These are phyloP conservation scores for Drosophila greeni DNA, from an alignment of 2,888 invertebrate genomes.

Conservation along the genomic window DNA sequence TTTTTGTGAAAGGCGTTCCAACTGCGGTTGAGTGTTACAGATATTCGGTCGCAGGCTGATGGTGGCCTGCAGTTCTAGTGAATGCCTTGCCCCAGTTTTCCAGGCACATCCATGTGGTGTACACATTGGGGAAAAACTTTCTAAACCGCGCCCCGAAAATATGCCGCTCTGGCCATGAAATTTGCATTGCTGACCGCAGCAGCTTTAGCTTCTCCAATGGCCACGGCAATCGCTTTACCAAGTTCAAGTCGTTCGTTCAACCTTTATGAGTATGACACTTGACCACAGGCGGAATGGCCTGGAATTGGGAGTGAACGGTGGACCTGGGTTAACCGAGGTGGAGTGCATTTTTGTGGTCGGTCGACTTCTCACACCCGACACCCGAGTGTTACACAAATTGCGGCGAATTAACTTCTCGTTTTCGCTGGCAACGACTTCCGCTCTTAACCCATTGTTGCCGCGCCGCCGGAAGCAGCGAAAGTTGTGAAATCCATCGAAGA, in stretches of 20 bases:
- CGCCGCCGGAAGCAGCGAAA: conserved; percentile 65
- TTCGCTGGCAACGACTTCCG: conserved; percentile 62
- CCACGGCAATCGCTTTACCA: conserved; percentile 4
- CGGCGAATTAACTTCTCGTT: conserved; percentile 67
- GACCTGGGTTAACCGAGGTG: conserved; percentile 12
- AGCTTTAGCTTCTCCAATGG: not conserved
- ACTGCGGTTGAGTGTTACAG: conserved; percentile 33
- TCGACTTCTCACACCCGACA: conserved; percentile 43
- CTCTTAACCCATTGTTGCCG: conserved; percentile 64
- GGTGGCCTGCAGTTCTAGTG: conserved; percentile 50
- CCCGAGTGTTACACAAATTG: conserved; percentile 56
- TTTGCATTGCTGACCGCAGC: conserved; percentile 37
- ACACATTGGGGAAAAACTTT: conserved; percentile 63
- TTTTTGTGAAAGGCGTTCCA: conserved; percentile 60
- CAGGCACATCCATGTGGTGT: conserved; percentile 38
- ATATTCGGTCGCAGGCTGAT: conserved; percentile 22
- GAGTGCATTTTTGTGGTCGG: conserved; percentile 44
- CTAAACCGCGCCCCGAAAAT: conserved; percentile 61
- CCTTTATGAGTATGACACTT: conserved; percentile 66
- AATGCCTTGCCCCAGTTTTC: conserved; percentile 70
- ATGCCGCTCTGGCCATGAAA: conserved; percentile 37
- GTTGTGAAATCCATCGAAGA: conserved; percentile 64
- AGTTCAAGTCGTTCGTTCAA: conserved; percentile 43
- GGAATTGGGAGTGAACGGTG: conserved; percentile 4
- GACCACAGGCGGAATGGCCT: conserved; percentile 51